These are phyloP conservation scores for Peromyscus leucopus DNA, from an alignment of 2,113 vertebrate genomes.

Conservation along the genomic window DNA sequence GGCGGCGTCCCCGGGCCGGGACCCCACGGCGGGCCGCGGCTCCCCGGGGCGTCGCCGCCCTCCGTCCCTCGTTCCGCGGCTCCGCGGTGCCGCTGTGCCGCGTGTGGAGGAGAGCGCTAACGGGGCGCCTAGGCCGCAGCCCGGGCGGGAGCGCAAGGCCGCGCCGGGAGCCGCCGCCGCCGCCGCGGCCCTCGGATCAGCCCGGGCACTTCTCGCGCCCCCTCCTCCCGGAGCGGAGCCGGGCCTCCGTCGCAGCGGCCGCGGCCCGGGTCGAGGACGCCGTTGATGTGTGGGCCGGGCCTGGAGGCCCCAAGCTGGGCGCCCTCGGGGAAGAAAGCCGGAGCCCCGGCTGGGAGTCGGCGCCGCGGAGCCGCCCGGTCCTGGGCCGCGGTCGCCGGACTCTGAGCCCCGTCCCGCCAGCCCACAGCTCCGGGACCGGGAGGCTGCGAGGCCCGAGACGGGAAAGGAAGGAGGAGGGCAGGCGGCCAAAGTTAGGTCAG, in stretches of 20 bases:
- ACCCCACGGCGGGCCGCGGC: neutral
- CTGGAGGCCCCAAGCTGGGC: conserved; percentile 5
- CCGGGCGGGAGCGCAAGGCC: conserved; percentile 71
- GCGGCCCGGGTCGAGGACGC: neutral
- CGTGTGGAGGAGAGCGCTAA: neutral
- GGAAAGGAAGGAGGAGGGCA: neutral
- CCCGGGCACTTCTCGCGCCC: neutral
- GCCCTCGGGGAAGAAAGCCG: conserved; percentile 21
- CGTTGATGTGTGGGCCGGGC: neutral
- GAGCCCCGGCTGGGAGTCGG: conserved; percentile 49
- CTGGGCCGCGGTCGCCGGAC: conserved; percentile 25
- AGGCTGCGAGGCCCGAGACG: neutral
- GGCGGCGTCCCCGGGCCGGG: neutral
- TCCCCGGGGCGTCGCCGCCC: neutral
- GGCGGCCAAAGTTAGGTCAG: conserved; percentile 50
- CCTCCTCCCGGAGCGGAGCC: neutral
- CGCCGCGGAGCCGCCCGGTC: conserved; percentile 63
- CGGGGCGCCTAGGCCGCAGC: conserved; percentile 74
- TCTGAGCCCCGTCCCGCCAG: neutral
- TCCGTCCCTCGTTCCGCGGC: neutral
- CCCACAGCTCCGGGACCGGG: neutral
- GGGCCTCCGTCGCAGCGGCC: neutral
- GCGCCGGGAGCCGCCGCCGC: neutral
- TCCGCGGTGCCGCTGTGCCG: neutral
- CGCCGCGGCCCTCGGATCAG: neutral